These are phyloP conservation scores for Cyanistes caeruleus DNA, from an alignment of 2,113 vertebrate genomes.

Conservation along the genomic window DNA sequence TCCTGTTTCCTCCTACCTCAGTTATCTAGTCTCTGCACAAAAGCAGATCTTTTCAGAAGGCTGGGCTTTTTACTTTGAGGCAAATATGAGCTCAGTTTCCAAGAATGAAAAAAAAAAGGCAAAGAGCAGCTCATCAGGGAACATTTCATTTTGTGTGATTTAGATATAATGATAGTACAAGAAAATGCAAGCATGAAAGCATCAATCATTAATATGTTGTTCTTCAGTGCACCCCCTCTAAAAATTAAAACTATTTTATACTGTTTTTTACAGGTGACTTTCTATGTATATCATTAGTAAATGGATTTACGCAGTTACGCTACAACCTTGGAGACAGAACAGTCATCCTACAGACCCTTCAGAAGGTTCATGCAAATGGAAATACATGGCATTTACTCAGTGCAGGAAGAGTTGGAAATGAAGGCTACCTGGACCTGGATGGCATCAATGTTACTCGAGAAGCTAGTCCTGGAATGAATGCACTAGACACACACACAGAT, in stretches of 20 bases:
- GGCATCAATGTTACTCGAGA: conserved; percentile 66
- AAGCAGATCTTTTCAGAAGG: neutral
- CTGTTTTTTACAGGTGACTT: conserved; percentile 82
- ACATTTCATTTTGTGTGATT: neutral
- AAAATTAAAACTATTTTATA: neutral
- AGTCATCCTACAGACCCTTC: conserved; percentile 70
- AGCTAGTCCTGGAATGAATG: conserved; percentile 72
- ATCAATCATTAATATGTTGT: neutral
- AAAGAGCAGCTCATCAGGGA: neutral
- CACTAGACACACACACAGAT: conserved; percentile 77
- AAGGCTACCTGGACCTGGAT: conserved; percentile 81
- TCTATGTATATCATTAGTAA: conserved; percentile 82
- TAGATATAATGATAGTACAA: neutral
- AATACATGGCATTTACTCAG: conserved; percentile 78
- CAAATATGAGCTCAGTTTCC: neutral
- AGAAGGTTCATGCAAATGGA: conserved; percentile 58
- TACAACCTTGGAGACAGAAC: conserved; percentile 84
- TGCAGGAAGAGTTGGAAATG: conserved; percentile 78
- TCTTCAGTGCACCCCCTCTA: neutral
- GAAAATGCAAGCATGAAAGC: neutral
- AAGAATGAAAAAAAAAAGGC: neutral
- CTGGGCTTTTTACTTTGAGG: neutral
- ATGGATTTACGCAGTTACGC: conserved; percentile 79
- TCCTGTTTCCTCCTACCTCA: neutral
- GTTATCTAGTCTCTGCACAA: neutral